Evolutionary conservation across 2,888 invertebrate genomes (phyloP), one percentile per base, ranked within the genome.

Genomic region (Smittia aterrima): DNA sequence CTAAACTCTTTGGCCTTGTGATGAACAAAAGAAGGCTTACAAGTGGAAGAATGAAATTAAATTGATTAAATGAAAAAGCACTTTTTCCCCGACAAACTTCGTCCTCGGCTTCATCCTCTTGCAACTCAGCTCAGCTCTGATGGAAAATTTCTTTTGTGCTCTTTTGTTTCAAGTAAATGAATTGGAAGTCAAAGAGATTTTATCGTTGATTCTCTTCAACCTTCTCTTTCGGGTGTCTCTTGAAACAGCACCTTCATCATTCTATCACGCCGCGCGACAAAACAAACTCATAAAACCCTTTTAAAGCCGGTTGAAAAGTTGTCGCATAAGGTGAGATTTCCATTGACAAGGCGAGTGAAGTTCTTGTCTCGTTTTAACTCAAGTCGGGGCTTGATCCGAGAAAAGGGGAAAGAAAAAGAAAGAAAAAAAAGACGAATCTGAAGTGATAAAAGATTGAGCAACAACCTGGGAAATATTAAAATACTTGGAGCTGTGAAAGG

Each of bases 171-270:
- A 64, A 64, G n/a, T 64, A 27, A 64, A 64, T 64, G 64, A n/a
- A 4, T 64, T 64, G 64, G 27, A 27, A 64, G 64, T 64, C 27
- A 64, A 64, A 27, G 64, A 64, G 64, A 27, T 27, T 64, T 25
- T n/a, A 64, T 64, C 27, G 20, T 9, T 6, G 64, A 25, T 64
- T 64, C 9, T 13, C 22, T 22, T 22, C 47, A 47, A 32, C 47
- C 47, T 58, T 47, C 47, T 16, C 7, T 47, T 13, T 47, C 47
- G 38, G 6, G 6, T 38, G 38, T n/a, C 4, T 47, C 16, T 47
- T 68, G 54, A 71, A 70, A 27, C 20, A 40, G 70, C 70, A 71
- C 53, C 58, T 58, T 58, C 58, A 18, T 58, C 58, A 58, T 58
- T 18, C 58, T 22, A 20, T 7, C 11, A n/a, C 47, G 47, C 11